Conservation (phyloP, 2,888 invertebrate species). For the Diploptera punctata region DNA sequence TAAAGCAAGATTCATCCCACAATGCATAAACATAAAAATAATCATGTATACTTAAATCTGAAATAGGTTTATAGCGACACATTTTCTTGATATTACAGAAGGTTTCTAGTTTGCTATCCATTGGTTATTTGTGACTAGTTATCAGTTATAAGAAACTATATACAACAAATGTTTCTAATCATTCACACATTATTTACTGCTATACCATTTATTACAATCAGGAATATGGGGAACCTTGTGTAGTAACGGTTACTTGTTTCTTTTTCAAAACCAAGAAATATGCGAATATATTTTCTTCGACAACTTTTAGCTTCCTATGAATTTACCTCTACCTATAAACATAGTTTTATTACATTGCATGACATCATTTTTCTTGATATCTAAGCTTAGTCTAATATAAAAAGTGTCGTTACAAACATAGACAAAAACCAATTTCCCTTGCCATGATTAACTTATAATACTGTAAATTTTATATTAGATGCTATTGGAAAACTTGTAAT, state of each 20-base stretch:
- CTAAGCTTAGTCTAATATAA: too few relatives aligned
- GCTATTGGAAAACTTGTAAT: too few relatives aligned
- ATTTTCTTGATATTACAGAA: background rate
- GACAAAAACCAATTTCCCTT: too few relatives aligned
- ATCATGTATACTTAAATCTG: background rate
- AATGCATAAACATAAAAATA: background rate
- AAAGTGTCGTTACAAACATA: too few relatives aligned
- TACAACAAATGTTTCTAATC: background rate
- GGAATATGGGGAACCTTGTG: background rate
- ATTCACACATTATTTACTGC: too few relatives aligned
- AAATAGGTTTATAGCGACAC: background rate
- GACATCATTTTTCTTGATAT: too few relatives aligned
- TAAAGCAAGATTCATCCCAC: background rate
- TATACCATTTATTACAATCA: too few relatives aligned
- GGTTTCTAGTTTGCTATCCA: background rate
- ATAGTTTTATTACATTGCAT: constrained; percentile 8
- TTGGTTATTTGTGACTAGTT: background rate
- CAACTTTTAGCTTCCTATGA: background rate
- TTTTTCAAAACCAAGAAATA: too few relatives aligned
- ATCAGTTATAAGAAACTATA: background rate
- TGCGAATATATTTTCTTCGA: background rate
- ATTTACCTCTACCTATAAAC: background rate
- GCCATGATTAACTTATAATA: too few relatives aligned
- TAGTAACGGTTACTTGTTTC: too few relatives aligned
- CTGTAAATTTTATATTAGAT: too few relatives aligned